Conservation (phyloP, 2,797 vertebrate species). For the Sebastes itinus region DNA sequence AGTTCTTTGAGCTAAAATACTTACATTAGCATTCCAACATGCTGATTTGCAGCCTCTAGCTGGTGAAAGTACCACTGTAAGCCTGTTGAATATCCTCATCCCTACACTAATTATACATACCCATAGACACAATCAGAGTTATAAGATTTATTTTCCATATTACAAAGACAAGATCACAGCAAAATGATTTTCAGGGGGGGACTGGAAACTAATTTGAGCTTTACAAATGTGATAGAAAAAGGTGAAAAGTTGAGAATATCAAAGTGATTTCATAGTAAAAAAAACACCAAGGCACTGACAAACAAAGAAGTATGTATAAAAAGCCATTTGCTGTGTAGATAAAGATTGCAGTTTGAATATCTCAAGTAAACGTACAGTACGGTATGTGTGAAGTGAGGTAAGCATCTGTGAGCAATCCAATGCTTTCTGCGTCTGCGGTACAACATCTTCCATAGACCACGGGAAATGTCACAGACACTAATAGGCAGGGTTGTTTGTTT, state of each 20-base stretch:
- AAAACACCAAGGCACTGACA: constrained; percentile 83
- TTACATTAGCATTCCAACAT: background rate
- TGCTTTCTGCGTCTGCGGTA: constrained; percentile 46
- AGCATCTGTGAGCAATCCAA: constrained; percentile 61
- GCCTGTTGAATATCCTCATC: background rate
- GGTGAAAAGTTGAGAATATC: constrained; percentile 72
- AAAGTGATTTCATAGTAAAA: constrained; percentile 74
- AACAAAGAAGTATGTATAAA: constrained; percentile 68
- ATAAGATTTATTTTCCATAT: constrained; percentile 79
- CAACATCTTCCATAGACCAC: constrained; percentile 6
- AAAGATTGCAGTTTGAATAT: constrained; percentile 55
- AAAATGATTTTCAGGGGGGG: constrained; percentile 62
- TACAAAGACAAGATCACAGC: constrained; percentile 75
- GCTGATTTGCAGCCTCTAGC: background rate
- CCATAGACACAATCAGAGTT: constrained; percentile 25
- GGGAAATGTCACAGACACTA: constrained; percentile 6
- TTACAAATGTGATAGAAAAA: constrained; percentile 83
- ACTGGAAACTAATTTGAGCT: constrained; percentile 44
- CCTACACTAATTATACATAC: fast-evolving
- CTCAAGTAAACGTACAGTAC: constrained; percentile 80
- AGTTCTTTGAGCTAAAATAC: background rate
- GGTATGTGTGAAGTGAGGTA: constrained; percentile 75
- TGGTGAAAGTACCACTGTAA: background rate
- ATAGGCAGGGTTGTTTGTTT: background rate
- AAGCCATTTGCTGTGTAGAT: constrained; percentile 44